Percentiles rank a stretch among this genome's conserved stretches.
Evolutionary conservation across 2,113 vertebrate genomes (phyloP).

Genomic region (Archilochus colubris): DNA sequence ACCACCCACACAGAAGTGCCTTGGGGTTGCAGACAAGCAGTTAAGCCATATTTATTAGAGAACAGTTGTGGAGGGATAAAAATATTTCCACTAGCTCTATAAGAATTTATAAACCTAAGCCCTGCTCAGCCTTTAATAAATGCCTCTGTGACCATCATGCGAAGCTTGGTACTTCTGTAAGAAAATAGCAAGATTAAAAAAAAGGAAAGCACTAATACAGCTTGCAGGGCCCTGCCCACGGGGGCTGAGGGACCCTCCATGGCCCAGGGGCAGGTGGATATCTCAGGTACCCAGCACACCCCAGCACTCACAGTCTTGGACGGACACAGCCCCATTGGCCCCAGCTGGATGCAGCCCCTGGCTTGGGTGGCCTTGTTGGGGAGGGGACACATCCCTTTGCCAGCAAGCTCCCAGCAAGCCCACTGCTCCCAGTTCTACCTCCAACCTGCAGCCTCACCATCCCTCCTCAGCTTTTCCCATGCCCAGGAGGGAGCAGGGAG

Average conservation of each 20-base stretch:
- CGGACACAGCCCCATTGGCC: accelerated
- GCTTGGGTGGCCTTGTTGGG: accelerated
- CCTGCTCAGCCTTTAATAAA: conserved; percentile 42
- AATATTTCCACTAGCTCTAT: conserved; percentile 65
- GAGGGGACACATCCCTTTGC: accelerated
- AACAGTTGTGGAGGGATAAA: conserved; percentile 62
- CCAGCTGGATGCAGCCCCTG: accelerated
- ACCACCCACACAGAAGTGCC: accelerated
- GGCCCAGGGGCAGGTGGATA: accelerated
- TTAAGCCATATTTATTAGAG: conserved; percentile 62
- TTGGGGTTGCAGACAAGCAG: neutral
- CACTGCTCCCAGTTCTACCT: neutral
- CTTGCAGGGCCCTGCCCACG: accelerated
- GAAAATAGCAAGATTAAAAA: conserved; percentile 68
- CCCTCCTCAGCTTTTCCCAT: accelerated
- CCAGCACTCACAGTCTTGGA: accelerated
- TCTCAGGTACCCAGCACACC: neutral
- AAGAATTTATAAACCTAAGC: conserved; percentile 62
- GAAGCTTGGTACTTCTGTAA: conserved; percentile 32
- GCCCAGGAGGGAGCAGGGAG: neutral
- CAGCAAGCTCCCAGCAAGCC: neutral
- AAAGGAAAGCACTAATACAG: conserved; percentile 10
- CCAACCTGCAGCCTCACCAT: neutral
- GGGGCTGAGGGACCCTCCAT: neutral
- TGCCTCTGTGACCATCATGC: neutral